phyloP scores from a whole-genome alignment of 2,888 invertebrate genomes.

The Corbicula japonica region DNA sequence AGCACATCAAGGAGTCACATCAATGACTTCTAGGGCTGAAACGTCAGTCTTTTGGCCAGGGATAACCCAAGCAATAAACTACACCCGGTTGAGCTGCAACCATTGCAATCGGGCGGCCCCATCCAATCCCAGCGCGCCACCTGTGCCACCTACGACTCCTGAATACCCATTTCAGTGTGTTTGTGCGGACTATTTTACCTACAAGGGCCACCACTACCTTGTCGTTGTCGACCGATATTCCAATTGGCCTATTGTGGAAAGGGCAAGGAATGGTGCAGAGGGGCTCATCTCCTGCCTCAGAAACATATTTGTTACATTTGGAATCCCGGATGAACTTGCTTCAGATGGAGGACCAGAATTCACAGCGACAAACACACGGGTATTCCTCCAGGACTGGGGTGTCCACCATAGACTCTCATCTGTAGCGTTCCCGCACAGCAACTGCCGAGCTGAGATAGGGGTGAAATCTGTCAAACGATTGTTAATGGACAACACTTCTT shows the following conservation, averaged over 20 bases:
- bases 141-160: constrained; percentile 46
- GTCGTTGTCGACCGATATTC: constrained; percentile 70
- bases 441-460: no score
- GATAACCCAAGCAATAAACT: constrained; percentile 62
- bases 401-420: constrained; percentile 74
- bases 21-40: constrained; percentile 70
- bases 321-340: constrained; percentile 70
- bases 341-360: constrained; percentile 74
- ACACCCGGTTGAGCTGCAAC: constrained; percentile 39
- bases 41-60: constrained; percentile 73
- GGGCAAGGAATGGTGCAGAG: constrained; percentile 24
- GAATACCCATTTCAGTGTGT: constrained; percentile 64
- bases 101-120: constrained; percentile 69
- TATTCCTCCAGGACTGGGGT: constrained; percentile 73
- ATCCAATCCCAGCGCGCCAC: constrained; percentile 70
- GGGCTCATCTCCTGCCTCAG: constrained; percentile 64
- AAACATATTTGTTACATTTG: constrained; percentile 66
- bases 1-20: constrained; percentile 73
- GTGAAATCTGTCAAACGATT: no score
- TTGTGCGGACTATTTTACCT: constrained; percentile 53
- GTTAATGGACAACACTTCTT: no score
- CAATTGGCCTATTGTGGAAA: constrained; percentile 69
- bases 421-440: constrained; percentile 74
- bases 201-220: constrained; percentile 65
- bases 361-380: constrained; percentile 57